Evolutionary conservation across 2,888 invertebrate genomes (phyloP).

Genomic region (Trichogramma dendrolimi): DNA sequence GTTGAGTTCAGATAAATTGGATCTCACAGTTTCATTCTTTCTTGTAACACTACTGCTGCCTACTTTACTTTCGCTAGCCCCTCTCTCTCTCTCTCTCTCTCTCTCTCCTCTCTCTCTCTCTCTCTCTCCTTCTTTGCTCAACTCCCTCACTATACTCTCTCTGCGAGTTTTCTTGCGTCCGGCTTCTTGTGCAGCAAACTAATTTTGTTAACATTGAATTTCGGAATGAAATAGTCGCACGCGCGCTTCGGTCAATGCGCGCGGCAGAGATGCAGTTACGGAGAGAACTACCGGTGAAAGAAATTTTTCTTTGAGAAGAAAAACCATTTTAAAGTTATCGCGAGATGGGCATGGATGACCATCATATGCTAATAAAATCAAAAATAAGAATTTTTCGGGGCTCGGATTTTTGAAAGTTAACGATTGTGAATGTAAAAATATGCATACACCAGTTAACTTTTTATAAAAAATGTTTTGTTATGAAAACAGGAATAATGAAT

Average conservation of each 20-base stretch:
- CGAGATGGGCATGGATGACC: background rate
- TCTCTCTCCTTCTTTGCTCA: no score
- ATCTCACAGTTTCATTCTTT: conserved; percentile 17
- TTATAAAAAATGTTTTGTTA: background rate
- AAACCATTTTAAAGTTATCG: conserved; percentile 22
- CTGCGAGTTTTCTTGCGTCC: conserved; percentile 12
- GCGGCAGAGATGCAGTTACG: background rate
- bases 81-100: no score
- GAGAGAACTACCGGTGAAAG: background rate
- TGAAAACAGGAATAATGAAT: background rate
- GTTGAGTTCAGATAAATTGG: conserved; percentile 25
- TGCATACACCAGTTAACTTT: background rate
- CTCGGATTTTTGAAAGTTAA: no score
- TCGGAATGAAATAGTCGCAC: conserved; percentile 17
- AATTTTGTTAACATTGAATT: conserved; percentile 27
- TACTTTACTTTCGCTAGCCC: no score
- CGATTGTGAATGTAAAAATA: background rate
- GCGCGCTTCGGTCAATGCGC: background rate
- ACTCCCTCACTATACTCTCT: no score
- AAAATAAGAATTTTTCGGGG: no score
- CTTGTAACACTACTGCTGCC: no score
- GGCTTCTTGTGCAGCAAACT: conserved; percentile 7
- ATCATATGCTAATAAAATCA: no score
- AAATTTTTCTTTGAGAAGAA: conserved; percentile 11
- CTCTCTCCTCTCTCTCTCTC: no score